Evolutionary conservation across 2,113 vertebrate genomes (phyloP), one percentile per base, ranked within the genome.

Genomic region (Sphaerodactylus townsendi): DNA sequence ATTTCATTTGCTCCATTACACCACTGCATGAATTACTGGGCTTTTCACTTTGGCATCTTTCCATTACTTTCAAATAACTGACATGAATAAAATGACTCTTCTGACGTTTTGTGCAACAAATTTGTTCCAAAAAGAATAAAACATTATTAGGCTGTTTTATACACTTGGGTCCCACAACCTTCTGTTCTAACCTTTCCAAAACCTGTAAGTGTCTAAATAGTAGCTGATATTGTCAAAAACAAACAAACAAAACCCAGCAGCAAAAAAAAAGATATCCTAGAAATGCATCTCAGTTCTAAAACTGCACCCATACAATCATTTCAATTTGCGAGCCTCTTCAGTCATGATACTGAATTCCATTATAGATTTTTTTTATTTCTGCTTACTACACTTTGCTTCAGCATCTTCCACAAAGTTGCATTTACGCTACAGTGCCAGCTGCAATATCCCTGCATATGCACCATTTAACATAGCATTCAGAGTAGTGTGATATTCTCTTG

Each of bases 1-100:
- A 96, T 97, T 97, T 96, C 96, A 97, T 97, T 96, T 97, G 96
- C 96, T 97, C 96, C 96, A 97, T 97, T 97, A 97, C 96, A 97
- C 96, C 95, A 94, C 82, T 91, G 96, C 95, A 96, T 96, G 95
- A 96, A 97, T 97, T 97, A 96, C 95, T 95, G 95, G 96, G 95
- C 95, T 93, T 97, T 85, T 96, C 92, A 92, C 82, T 88, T 91
- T 95, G 95, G 95, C 96, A 95, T 96, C 95, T 96, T 95, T 96
- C 96, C 95, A 95, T 96, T 97, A 96, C 95, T 97, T 96, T 96
- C 96, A 95, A 92, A 96, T 93, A 96, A 93, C 91, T 96, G 96
- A 96, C 96, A 96, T 85, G 95, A 95, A 95, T 92, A 94, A 96
- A 96, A 95, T 95, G 96, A 96, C 93, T 96, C 94, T 92, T 93